Evolutionary conservation across 1,140 invertebrate genomes (phyloP).

Genomic region (Brachionus koreanus): DNA sequence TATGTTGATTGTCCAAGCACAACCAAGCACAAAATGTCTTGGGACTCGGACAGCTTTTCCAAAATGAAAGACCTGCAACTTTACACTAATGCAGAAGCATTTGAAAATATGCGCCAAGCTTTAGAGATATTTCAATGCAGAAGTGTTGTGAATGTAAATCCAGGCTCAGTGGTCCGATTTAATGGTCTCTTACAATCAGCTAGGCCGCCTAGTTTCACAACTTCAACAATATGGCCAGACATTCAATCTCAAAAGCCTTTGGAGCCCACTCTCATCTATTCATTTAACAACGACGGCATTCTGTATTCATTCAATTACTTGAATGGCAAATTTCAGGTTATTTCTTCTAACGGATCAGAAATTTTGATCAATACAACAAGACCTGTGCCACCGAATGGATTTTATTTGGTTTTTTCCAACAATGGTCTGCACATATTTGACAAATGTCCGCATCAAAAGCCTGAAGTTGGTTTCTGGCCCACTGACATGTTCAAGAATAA

Average conservation of each 20-base stretch:
- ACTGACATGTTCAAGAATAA: constrained; percentile 30
- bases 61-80: neutral
- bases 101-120: neutral
- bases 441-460: neutral
- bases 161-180: neutral
- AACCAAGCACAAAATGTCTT: neutral
- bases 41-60: neutral
- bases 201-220: neutral
- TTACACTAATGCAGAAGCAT: neutral
- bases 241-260: neutral
- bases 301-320: constrained; percentile 2
- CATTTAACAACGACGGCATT: constrained; percentile 1
- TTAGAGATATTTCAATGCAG: neutral
- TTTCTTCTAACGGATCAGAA: neutral
- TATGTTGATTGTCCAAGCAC: constrained; percentile 6
- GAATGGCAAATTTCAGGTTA: neutral
- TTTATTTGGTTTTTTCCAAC: constrained; percentile 15
- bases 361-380: neutral
- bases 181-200: neutral
- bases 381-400: neutral
- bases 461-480: constrained; percentile 1
- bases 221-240: neutral
- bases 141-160: neutral
- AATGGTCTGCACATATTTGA: constrained; percentile 12
- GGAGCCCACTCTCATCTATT: neutral